These are phyloP conservation scores for Mus caroli DNA, from an alignment of 2,797 vertebrate species.

Conservation along the genomic window DNA sequence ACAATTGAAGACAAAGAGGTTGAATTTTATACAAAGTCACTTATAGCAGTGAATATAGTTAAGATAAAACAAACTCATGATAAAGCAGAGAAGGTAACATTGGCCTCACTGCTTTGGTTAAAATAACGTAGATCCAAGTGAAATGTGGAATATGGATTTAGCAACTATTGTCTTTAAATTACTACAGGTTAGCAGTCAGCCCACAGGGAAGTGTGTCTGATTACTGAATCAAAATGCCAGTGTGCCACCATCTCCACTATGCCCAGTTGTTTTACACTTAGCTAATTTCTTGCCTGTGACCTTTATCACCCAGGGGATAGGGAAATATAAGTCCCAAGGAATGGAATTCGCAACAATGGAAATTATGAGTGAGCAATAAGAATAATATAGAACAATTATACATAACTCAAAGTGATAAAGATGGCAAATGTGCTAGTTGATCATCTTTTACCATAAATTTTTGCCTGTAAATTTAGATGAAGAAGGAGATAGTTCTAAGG, in stretches of 20 bases:
- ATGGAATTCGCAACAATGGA: background rate
- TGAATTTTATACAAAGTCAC: constrained; percentile 15
- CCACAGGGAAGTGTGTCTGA: background rate
- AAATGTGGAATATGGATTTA: background rate
- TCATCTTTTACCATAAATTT: constrained; percentile 7
- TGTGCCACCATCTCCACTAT: background rate
- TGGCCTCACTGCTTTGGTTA: background rate
- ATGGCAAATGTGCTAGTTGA: background rate
- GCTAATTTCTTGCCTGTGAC: background rate
- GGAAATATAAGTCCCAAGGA: background rate
- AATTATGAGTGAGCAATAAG: background rate
- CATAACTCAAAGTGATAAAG: background rate
- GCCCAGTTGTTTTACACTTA: background rate
- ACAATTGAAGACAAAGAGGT: constrained; percentile 5
- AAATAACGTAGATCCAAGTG: background rate
- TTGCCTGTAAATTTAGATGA: background rate
- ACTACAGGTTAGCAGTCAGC: background rate
- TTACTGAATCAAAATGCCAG: background rate
- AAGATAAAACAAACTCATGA: background rate
- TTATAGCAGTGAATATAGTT: background rate
- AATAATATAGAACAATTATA: background rate
- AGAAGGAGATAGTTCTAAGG: background rate
- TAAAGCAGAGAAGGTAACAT: background rate
- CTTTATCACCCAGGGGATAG: background rate
- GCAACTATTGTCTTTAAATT: background rate